Conservation (phyloP, 2,888 invertebrate species). For the Megaustenia siamemsis region DNA sequence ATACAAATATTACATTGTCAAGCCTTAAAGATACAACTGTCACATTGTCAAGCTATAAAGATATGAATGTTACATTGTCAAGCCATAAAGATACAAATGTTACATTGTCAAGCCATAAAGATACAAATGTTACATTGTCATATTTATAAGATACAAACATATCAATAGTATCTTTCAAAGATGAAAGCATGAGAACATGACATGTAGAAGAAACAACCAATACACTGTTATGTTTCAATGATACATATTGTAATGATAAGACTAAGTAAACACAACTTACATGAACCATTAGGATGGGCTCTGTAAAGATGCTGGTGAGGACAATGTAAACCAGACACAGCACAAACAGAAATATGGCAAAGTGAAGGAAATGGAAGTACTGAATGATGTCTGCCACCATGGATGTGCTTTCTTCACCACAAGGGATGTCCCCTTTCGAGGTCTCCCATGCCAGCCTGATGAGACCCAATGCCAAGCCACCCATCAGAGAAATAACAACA, state of each 20-base stretch:
- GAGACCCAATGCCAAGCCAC: not conserved
- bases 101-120: too few relatives aligned
- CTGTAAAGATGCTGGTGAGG: constrained; percentile 27
- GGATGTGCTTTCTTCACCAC: constrained; percentile 15
- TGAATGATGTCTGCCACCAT: constrained; percentile 33
- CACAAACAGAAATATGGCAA: constrained; percentile 44
- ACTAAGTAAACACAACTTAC: not conserved
- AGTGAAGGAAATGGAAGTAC: constrained; percentile 45
- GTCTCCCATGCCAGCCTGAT: constrained; percentile 23
- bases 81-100: too few relatives aligned
- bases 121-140: too few relatives aligned
- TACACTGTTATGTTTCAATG: too few relatives aligned
- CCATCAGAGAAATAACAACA: constrained; percentile 28
- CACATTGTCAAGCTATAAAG: too few relatives aligned
- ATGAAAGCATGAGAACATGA: too few relatives aligned
- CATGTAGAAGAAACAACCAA: too few relatives aligned
- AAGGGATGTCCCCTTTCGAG: not conserved
- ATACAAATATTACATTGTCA: too few relatives aligned
- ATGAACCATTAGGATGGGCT: constrained; percentile 42
- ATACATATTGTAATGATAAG: not conserved
- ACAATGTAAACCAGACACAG: constrained; percentile 25
- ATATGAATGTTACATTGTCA: too few relatives aligned
- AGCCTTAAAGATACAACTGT: too few relatives aligned
- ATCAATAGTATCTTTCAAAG: too few relatives aligned
- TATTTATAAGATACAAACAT: too few relatives aligned